Percentiles rank a stretch among this genome's conserved stretches.
phyloP scores from a whole-genome alignment of 2,888 invertebrate species.

The Monopis laevigella region DNA sequence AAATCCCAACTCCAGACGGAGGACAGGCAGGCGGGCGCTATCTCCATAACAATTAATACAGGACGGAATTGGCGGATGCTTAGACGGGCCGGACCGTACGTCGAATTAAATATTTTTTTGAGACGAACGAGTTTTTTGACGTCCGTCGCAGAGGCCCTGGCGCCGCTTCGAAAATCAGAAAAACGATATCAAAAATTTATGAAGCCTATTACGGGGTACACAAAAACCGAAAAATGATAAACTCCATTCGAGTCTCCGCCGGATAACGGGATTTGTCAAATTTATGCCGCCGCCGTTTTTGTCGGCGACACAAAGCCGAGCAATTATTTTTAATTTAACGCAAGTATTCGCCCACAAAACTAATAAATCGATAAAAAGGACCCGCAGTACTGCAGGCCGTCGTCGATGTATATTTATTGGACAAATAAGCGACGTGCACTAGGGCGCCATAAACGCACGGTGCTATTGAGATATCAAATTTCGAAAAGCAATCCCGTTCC shows the following conservation, averaged over 20 bases:
- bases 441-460: slow-evolving; percentile 40
- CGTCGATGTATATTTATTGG: neutral
- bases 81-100: no score
- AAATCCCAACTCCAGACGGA: no score
- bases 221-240: slow-evolving; percentile 51
- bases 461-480: slow-evolving; percentile 62
- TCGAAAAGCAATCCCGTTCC: slow-evolving; percentile 52
- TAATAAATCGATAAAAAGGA: slow-evolving; percentile 8
- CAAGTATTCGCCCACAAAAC: slow-evolving; percentile 11
- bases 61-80: no score
- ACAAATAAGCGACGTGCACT: slow-evolving; percentile 28
- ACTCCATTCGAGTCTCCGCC: slow-evolving; percentile 27
- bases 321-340: slow-evolving; percentile 40
- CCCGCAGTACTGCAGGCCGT: slow-evolving; percentile 1
- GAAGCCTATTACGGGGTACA: slow-evolving; percentile 48
- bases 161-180: slow-evolving; percentile 34
- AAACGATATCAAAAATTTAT: slow-evolving; percentile 57
- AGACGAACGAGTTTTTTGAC: slow-evolving; percentile 20
- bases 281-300: slow-evolving; percentile 30
- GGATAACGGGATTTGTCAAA: slow-evolving; percentile 49
- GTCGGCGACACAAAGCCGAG: slow-evolving; percentile 26
- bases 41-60: no score
- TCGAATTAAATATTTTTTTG: slow-evolving; percentile 5
- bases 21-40: no score
- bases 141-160: slow-evolving; percentile 17